Evolutionary conservation across 2,888 invertebrate genomes (phyloP), one percentile per base, ranked within the genome.

Genomic region (Drosophila imparisetae): DNA sequence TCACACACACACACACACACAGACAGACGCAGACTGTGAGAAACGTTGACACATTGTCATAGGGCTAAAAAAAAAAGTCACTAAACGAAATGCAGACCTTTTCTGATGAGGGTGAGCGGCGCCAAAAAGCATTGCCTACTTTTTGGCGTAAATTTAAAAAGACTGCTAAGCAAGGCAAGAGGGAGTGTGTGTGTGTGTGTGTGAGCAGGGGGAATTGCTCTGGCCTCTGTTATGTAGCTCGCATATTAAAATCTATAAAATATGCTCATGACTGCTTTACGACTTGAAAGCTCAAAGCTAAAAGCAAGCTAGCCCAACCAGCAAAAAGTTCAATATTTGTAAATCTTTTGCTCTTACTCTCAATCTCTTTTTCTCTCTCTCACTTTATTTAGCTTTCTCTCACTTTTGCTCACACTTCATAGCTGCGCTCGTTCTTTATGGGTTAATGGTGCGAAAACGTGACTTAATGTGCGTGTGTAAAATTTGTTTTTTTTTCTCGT

Each of bases 361-460:
- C 55, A 29, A 8, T n/a, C 11, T 8, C 7, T 4, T 15, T 1
- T 11, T 8, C 4, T 27, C 61, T 61, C 61, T 60, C 48, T 75
- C n/a, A 32, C 59, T 52, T 59, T 54, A 57, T 48, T 29, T 71
- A 27, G 42, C n/a, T 21, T 32, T 36, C 66, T 63, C 11, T 57
- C n/a, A 24, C 59, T 29, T 18, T 21, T 30, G 10, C 60, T 60
- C 52, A 38, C 59, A 55, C 45, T 54, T 68, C 62, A 61, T 50
- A 54, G 61, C 65, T 38, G 49, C 40, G 67, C 75, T 76, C 75
- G 79, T 85, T 85, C 84, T 91, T 91, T 91, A 90, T 91, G 91
- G 91, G 91, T 91, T 91, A 91, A 91, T 91, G 91, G 91, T 91
- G 91, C 90, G 91, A 90, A 91, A 91, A 91, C 91, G 91, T 91